These are phyloP conservation scores for Subacronicta megacephala DNA, from an alignment of 2,888 invertebrate genomes.

Conservation along the genomic window DNA sequence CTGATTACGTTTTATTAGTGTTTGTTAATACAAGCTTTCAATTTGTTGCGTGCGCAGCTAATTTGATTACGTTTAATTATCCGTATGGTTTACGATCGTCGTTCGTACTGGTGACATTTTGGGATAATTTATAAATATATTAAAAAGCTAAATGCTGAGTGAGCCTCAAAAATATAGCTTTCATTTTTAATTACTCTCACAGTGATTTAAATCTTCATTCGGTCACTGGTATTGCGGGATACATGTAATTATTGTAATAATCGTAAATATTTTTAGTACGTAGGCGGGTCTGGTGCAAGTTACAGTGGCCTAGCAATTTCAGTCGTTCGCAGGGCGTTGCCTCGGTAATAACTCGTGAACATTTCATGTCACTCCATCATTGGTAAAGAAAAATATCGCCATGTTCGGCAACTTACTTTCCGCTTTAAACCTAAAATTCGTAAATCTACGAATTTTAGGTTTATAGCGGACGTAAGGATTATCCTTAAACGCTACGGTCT, in stretches of 20 bases:
- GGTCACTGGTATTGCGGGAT: constrained; percentile 28
- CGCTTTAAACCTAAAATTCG: too few species aligned
- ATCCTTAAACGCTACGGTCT: constrained; percentile 22
- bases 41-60: constrained; percentile 49
- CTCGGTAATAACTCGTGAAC: constrained; percentile 39
- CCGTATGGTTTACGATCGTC: constrained; percentile 42
- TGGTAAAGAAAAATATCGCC: constrained; percentile 31
- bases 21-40: constrained; percentile 44
- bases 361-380: constrained; percentile 37
- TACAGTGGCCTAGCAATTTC: constrained; percentile 55
- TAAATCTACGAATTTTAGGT: too few species aligned
- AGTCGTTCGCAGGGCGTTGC: constrained; percentile 31
- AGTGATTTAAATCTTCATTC: constrained; percentile 45
- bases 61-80: constrained; percentile 49
- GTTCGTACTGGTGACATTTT: constrained; percentile 17
- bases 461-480: too few species aligned
- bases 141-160: neutral
- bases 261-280: constrained; percentile 60
- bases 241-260: constrained; percentile 62
- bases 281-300: constrained; percentile 40
- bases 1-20: constrained; percentile 53
- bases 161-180: neutral
- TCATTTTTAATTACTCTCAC: constrained; percentile 16
- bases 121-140: constrained; percentile 11
- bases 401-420: constrained; percentile 15